phyloP scores from a whole-genome alignment of 1,140 invertebrate genomes.

The Diabrotica virgifera region DNA sequence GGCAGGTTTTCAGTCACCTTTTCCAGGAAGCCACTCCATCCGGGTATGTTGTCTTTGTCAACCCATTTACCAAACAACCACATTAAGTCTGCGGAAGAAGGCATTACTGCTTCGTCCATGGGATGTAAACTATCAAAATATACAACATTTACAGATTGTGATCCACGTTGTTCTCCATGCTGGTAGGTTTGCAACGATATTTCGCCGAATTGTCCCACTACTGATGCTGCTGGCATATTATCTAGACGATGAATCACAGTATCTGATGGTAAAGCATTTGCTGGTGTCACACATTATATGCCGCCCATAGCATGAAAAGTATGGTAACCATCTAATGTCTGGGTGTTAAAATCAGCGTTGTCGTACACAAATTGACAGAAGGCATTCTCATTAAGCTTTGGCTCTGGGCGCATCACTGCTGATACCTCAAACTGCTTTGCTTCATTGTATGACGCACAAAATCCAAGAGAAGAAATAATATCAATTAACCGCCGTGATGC shows the following conservation, averaged over 20 bases:
- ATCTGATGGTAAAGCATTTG: too few species aligned
- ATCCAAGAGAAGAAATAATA: slow-evolving; percentile 35
- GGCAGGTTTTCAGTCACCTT: slow-evolving; percentile 15
- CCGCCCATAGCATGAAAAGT: slow-evolving; percentile 33
- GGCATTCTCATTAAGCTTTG: slow-evolving; percentile 18
- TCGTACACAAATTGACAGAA: slow-evolving; percentile 45
- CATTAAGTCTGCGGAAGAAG: slow-evolving; percentile 13
- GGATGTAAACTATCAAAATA: slow-evolving; percentile 8
- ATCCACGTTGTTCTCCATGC: slow-evolving; percentile 4
- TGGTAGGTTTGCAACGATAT: not conserved
- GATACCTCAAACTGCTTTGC: slow-evolving; percentile 37
- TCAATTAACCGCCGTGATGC: slow-evolving; percentile 21
- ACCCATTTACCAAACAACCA: slow-evolving; percentile 30
- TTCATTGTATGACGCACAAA: slow-evolving; percentile 38
- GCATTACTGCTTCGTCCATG: not conserved
- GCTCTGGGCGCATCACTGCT: slow-evolving; percentile 28
- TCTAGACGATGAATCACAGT: not conserved
- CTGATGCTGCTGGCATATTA: not conserved
- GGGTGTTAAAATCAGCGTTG: slow-evolving; percentile 43
- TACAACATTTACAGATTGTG: slow-evolving; percentile 16
- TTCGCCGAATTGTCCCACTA: not conserved
- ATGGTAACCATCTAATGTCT: slow-evolving; percentile 30
- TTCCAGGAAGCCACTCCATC: slow-evolving; percentile 38
- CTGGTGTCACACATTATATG: too few species aligned
- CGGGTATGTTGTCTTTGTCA: slow-evolving; percentile 21